Base-by-base conservation (phyloP, 2,113 vertebrate species). In the Pangasianodon hypophthalmus region DNA sequence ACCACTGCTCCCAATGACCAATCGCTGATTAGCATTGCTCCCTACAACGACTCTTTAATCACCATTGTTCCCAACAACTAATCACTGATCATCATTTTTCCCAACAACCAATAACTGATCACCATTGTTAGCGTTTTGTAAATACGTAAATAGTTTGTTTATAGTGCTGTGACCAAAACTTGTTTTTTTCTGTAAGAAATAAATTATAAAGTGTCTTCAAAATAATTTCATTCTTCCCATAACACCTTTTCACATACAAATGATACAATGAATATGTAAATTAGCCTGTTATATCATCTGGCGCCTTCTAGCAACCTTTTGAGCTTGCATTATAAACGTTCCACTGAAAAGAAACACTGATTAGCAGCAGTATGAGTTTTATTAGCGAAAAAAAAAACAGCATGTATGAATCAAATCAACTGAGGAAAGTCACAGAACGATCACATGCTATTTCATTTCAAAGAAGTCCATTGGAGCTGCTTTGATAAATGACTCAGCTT, bases 401-500 rank as follows among this genome's bases (percentile, higher is more conserved):
- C 8, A 19, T 18, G 16, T 54, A 62, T n/a, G 29, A 88, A 48
- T 46, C 14, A 37, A 79, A 50, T 69, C 58, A 52, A 32, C 14
- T 29, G 79, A 18, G 48, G 32, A 52, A 54, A n/a, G 79, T 81
- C 79, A 81, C 79, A 54, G 48, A n/a, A 48, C 79, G 29, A 81
- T 89, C 84, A 86, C 37, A 75, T 56, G 87, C 46, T 88, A 75
- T 50, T 80, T 48, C 46, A 19, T 21, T 58, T 75, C 11, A 87
- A 75, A 37, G 46, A 32, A 37, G 67, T 75, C 21, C 75, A 56
- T 56, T 58, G 67, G 85, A 41, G 67, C 69, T 56, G 48, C 84
- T 56, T 52, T 41, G 67, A 87, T 56, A 52, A 87, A 73, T 29
- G 85, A 75, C 19, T 87, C 67, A 75, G 85, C 67, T 87, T 56